Percentiles rank a stretch among this genome's conserved stretches.
Evolutionary conservation across 2,797 vertebrate genomes (phyloP).

Genomic region (Babyrousa celebensis): DNA sequence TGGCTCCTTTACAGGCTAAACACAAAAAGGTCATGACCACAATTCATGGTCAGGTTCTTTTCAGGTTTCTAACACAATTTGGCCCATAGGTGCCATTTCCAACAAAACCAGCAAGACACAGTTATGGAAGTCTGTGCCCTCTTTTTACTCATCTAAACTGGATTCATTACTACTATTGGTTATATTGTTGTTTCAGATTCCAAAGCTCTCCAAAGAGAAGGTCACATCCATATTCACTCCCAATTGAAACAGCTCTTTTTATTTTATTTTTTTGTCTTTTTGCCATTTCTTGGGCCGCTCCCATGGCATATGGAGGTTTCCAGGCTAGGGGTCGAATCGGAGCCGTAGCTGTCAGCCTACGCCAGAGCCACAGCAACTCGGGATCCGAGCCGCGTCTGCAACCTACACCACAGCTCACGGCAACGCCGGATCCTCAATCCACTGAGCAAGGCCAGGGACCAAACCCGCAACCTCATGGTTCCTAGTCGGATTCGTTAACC

Average conservation of each 20-base stretch:
- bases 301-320: too few species aligned
- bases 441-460: too few species aligned
- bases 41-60: neutral
- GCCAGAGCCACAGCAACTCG: too few species aligned
- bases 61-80: neutral
- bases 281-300: too few species aligned
- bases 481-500: too few species aligned
- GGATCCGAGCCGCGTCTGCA: too few species aligned
- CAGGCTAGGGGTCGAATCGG: too few species aligned
- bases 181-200: conserved; percentile 45
- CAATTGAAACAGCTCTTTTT: neutral
- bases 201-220: conserved; percentile 66
- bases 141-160: neutral
- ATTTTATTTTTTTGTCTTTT: too few species aligned
- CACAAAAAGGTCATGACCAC: neutral
- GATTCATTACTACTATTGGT: neutral
- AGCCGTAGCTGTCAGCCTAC: too few species aligned
- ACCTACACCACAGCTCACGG: too few species aligned
- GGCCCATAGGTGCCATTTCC: neutral
- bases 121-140: neutral
- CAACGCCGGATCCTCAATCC: too few species aligned
- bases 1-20: neutral
- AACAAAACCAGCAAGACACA: neutral
- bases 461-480: too few species aligned
- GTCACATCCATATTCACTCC: conserved; percentile 30